These are phyloP conservation scores for Hydrochoerus hydrochaeris DNA, from an alignment of 2,113 vertebrate genomes.

Conservation along the genomic window DNA sequence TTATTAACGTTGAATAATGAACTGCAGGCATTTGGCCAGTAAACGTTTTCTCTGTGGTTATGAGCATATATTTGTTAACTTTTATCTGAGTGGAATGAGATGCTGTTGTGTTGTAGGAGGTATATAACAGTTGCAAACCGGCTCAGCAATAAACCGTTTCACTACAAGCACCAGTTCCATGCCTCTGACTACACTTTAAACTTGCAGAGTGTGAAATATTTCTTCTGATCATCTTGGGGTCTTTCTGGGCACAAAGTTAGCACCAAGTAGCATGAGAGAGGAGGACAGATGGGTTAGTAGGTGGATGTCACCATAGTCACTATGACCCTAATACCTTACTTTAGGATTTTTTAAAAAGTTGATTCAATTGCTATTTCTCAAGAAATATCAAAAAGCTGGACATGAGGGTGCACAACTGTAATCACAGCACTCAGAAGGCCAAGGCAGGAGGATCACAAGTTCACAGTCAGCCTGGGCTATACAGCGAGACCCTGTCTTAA, in stretches of 20 bases:
- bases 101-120: neutral
- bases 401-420: neutral
- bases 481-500: neutral
- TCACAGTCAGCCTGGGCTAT: neutral
- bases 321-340: neutral
- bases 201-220: neutral
- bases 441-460: neutral
- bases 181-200: neutral
- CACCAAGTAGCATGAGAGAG: neutral
- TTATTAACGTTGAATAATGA: constrained; percentile 47
- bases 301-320: neutral
- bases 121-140: neutral
- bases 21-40: neutral
- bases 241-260: neutral
- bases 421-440: neutral
- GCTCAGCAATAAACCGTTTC: neutral
- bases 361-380: constrained; percentile 14
- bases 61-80: neutral
- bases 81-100: constrained; percentile 42
- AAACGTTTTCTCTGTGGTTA: constrained; percentile 22
- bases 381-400: constrained; percentile 32
- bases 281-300: neutral
- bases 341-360: constrained; percentile 61
- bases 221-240: neutral
- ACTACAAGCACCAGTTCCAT: neutral